Base-by-base conservation (phyloP, 2,888 invertebrate genomes). In the Hemaris fuciformis region DNA sequence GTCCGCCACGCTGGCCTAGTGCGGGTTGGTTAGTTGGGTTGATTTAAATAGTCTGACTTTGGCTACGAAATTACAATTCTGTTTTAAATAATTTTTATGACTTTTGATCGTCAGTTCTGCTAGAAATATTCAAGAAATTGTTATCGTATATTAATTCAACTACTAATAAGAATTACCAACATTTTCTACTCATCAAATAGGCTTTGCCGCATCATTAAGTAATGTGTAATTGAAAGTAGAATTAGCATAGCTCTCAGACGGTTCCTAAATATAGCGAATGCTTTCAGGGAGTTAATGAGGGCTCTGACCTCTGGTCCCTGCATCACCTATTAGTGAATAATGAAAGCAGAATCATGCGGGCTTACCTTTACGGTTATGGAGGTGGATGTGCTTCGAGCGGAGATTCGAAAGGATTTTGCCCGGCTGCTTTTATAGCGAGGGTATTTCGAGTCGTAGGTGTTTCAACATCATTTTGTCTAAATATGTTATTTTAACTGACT, bases 281-380 rank as follows among this genome's bases (percentile, higher is more conserved):
- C 23, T 22, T 27, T 2, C 22, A 22, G 23, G 13, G 15, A 18
- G 27, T 53, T 53, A 53, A 53, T 53, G 31, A 53, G 53, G 53
- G 31, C 27, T 31, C 53, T 53, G 31, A 53, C 53, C 27, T 27
- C 27, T 53, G 27, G 15, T 15, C 27, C 18, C n/a, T 27, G 27
- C 48, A 27, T 27, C 7, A 15, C 18, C 31, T 53, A 27, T 53
- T 53, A 53, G 31, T 53, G 53, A 53, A 53, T 53, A 53, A 53
- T 53, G 31, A 31, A 53, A 53, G 53, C 10, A 31, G 31, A 31
- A 31, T 53, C 53, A 31, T 53, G 31, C 46, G 23, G 23, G 46
- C 53, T 53, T 31, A 53, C 31, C 27, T 27, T 53, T 53, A 53
- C 53, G 18, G 18, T 53, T 53, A 53, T 53, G 53, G 27, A 53